These are phyloP conservation scores for Spilarctia lutea DNA, from an alignment of 2,888 invertebrate genomes.

Conservation along the genomic window DNA sequence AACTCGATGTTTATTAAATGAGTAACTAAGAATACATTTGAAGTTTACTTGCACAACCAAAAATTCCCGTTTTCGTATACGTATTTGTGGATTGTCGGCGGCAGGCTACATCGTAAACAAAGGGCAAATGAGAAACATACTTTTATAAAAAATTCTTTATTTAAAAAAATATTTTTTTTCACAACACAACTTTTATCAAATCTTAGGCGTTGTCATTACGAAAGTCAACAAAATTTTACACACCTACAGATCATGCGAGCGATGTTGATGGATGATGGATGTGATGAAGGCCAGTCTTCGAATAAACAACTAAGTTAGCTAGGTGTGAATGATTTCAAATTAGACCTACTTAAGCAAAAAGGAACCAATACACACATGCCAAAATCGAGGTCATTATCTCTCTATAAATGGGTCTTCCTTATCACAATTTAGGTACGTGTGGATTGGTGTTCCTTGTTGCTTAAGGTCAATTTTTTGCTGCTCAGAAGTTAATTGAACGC, in stretches of 20 bases:
- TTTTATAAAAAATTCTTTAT: neutral
- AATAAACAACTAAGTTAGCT: neutral
- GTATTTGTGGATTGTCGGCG: neutral
- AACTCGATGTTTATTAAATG: too few species aligned
- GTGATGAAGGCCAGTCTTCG: neutral
- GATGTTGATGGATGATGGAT: neutral
- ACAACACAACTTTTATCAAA: neutral
- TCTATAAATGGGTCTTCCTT: too few species aligned
- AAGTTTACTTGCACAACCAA: neutral
- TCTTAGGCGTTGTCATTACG: neutral
- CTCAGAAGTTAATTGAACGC: neutral
- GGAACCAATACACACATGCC: too few species aligned
- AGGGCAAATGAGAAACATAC: neutral
- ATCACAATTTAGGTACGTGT: too few species aligned
- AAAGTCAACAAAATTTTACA: neutral
- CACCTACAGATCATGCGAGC: neutral
- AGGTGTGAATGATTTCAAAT: neutral
- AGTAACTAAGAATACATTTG: too few species aligned
- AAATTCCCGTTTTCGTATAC: neutral
- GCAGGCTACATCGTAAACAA: neutral
- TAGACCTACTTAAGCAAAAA: too few species aligned
- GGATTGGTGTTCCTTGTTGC: too few species aligned
- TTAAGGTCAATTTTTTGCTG: neutral
- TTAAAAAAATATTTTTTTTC: neutral
- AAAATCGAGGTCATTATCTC: too few species aligned